A percentile compares a stretch with the other conserved stretches of the same genome.
phyloP scores from a whole-genome alignment of 2,888 invertebrate species.

The Allolobophora icterica region DNA sequence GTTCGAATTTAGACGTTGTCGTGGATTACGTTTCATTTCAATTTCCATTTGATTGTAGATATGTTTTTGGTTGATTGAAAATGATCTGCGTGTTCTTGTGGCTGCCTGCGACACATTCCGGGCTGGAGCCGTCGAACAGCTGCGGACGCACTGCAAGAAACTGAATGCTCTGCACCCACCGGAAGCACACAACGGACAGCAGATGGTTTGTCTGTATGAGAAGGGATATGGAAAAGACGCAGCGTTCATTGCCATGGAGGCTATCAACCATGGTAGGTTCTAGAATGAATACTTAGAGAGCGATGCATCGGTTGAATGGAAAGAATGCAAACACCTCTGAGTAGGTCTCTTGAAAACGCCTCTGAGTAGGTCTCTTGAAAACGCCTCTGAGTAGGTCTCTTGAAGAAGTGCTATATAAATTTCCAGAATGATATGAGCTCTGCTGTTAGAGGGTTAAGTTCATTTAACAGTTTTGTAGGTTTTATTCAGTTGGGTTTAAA shows the following conservation, averaged over 20 bases:
- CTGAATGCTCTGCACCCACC: constrained; percentile 91
- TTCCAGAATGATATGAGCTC: too few species aligned
- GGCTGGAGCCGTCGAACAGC: constrained; percentile 97
- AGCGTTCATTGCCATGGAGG: constrained; percentile 96
- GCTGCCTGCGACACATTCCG: constrained; percentile 99
- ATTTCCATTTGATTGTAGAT: constrained; percentile 30
- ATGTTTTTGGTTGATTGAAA: constrained; percentile 94
- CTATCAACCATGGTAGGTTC: constrained; percentile 78
- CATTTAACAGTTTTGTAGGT: too few species aligned
- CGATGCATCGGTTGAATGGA: too few species aligned
- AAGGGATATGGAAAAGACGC: constrained; percentile 99
- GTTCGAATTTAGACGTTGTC: not conserved
- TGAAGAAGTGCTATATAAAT: too few species aligned
- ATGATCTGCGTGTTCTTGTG: constrained; percentile 90
- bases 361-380: too few species aligned
- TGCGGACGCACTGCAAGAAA: constrained; percentile 90
- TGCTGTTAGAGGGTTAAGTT: too few species aligned
- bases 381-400: too few species aligned
- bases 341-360: too few species aligned
- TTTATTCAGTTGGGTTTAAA: too few species aligned
- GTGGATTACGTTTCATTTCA: not conserved
- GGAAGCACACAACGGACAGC: constrained; percentile 69
- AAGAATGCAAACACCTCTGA: too few species aligned
- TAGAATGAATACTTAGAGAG: not conserved
- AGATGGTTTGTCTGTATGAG: constrained; percentile 93